A percentile compares a stretch with the other conserved stretches of the same genome.
These are phyloP conservation scores for Pollenia amentaria DNA, from an alignment of 2,888 invertebrate genomes.

Conservation along the genomic window DNA sequence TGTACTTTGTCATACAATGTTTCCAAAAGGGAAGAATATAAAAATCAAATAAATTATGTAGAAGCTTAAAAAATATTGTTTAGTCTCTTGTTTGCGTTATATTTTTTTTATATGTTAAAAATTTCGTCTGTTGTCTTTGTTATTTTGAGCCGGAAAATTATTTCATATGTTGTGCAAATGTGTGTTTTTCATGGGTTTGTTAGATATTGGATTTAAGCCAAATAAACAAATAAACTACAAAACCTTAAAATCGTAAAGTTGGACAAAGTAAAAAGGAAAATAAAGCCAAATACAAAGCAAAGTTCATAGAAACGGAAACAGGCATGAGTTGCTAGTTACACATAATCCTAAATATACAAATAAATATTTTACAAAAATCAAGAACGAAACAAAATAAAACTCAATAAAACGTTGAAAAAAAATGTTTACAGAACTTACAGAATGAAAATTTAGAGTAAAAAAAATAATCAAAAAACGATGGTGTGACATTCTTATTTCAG, in stretches of 20 bases:
- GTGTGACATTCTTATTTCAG: constrained; percentile 29
- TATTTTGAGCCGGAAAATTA: constrained; percentile 63
- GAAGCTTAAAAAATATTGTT: constrained; percentile 45
- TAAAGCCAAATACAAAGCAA: constrained; percentile 15
- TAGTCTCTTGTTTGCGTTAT: background rate
- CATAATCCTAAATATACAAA: constrained; percentile 34
- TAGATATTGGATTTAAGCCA: constrained; percentile 68
- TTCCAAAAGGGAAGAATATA: constrained; percentile 23
- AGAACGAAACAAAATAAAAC: background rate
- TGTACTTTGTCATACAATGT: constrained; percentile 36
- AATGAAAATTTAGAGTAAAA: background rate
- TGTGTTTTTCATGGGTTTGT: constrained; percentile 29
- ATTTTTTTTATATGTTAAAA: background rate
- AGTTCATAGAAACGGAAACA: constrained; percentile 20
- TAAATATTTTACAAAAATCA: constrained; percentile 1
- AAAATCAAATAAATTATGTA: constrained; percentile 42
- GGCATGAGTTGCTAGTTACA: background rate
- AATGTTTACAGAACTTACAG: constrained; percentile 21
- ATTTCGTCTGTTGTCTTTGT: constrained; percentile 15
- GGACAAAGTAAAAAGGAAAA: constrained; percentile 13
- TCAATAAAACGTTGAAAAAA: constrained; percentile 10
- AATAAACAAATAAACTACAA: constrained; percentile 44
- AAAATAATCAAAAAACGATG: background rate
- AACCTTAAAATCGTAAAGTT: constrained; percentile 34
- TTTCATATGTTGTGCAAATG: constrained; percentile 47